A percentile compares a stretch with the other conserved stretches of the same genome.
Evolutionary conservation across 1,140 invertebrate species (phyloP).

Genomic region (Liolophura sinensis): DNA sequence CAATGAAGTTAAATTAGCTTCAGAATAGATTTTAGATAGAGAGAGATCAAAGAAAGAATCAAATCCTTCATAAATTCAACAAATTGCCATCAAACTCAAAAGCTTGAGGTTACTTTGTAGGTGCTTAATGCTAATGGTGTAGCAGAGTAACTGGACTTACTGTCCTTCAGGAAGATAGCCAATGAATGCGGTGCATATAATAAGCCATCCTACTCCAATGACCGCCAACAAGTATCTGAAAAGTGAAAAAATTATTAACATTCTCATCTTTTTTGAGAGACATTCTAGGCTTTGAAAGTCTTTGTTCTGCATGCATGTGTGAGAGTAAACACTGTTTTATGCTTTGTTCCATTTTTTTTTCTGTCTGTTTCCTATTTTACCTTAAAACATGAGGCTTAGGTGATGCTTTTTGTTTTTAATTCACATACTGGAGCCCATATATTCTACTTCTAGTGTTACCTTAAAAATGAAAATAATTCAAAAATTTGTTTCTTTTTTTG

Average conservation of each 20-base stretch:
- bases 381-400: background rate
- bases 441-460: no score
- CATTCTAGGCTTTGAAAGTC: background rate
- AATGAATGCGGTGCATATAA: constrained; percentile 44
- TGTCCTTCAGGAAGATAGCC: constrained; percentile 38
- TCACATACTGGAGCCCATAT: background rate
- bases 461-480: no score
- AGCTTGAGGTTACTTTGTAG: background rate
- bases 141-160: constrained; percentile 25
- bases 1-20: background rate
- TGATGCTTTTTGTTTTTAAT: background rate
- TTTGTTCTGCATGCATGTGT: background rate
- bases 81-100: no score
- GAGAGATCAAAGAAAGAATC: background rate
- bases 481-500: no score
- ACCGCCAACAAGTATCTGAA: constrained; percentile 33
- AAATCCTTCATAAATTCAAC: no score
- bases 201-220: constrained; percentile 34
- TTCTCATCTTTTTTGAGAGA: background rate
- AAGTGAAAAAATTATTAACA: constrained; percentile 18
- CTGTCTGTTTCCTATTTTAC: background rate
- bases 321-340: background rate
- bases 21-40: background rate
- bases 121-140: background rate
- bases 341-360: background rate